These are phyloP conservation scores for Axinella damicornis DNA, from an alignment of 37 sponge, comb jelly and placozoan genomes.

Conservation along the genomic window DNA sequence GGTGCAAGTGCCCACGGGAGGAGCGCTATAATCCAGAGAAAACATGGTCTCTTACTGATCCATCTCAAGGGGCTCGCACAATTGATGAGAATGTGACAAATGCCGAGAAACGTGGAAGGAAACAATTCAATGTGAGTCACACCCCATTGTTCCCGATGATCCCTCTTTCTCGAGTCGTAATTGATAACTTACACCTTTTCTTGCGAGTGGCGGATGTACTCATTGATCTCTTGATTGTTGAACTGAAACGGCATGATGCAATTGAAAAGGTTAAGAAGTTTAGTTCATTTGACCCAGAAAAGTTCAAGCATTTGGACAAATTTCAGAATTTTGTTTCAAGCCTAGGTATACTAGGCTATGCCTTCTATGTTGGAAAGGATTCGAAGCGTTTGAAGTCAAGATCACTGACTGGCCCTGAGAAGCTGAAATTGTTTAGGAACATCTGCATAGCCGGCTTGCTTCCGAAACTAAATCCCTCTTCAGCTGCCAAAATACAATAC, in stretches of 20 bases:
- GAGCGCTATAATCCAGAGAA: slow-evolving; percentile 1
- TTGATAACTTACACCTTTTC: slow-evolving; percentile 15
- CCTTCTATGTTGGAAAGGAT: neutral
- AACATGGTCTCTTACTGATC: neutral
- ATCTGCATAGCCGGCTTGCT: neutral
- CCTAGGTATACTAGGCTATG: neutral
- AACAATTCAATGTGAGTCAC: neutral
- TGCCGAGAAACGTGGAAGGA: neutral
- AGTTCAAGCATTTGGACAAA: neutral
- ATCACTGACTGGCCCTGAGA: no score
- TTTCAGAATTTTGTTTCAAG: neutral
- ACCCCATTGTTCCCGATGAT: slow-evolving; percentile 11
- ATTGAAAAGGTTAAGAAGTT: neutral
- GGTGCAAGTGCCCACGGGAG: slow-evolving; percentile 8
- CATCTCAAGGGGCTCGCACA: slow-evolving; percentile 1
- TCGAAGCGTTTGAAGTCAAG: neutral
- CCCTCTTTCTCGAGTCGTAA: slow-evolving; percentile 5
- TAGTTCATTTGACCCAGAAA: neutral
- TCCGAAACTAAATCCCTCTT: neutral
- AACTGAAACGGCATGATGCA: slow-evolving; percentile 3
- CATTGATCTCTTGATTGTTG: slow-evolving; percentile 4
- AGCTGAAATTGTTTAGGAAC: no score
- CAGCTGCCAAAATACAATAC: neutral
- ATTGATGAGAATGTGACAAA: neutral
- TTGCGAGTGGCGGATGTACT: slow-evolving; percentile 20